Evolutionary conservation across 2,797 vertebrate genomes (phyloP).

Genomic region (Remorina albescens): DNA sequence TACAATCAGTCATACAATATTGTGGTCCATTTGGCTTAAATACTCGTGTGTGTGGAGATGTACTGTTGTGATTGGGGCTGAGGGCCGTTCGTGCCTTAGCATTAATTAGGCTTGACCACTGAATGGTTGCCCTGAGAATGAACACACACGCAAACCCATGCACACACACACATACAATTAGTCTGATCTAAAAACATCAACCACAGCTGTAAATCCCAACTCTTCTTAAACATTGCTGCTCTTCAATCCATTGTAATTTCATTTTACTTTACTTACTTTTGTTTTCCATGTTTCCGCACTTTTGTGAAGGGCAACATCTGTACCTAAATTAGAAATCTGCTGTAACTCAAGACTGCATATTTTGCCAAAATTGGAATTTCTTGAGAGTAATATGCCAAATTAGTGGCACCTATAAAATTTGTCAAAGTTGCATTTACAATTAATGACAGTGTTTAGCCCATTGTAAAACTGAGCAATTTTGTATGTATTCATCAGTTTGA

Average conservation of each 20-base stretch:
- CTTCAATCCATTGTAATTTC: neutral
- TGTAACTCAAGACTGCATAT: no score
- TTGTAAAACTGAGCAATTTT: neutral
- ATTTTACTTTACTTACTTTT: neutral
- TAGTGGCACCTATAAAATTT: neutral
- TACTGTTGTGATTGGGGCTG: constrained; percentile 44
- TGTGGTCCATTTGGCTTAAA: constrained; percentile 43
- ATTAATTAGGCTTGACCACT: constrained; percentile 82
- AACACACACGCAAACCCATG: constrained; percentile 45
- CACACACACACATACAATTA: constrained; percentile 26
- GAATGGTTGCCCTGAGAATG: constrained; percentile 71
- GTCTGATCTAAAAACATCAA: constrained; percentile 8
- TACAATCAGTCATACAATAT: constrained; percentile 57
- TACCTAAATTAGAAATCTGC: neutral
- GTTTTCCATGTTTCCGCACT: neutral
- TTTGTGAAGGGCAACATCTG: neutral
- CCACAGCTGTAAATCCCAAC: neutral
- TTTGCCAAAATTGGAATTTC: no score
- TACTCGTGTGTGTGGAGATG: constrained; percentile 40
- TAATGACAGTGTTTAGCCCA: neutral
- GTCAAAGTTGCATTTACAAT: neutral
- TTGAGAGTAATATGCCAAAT: no score
- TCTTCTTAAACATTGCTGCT: neutral
- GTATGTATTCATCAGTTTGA: neutral
- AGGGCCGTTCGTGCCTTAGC: constrained; percentile 71